Evolutionary conservation across 2,113 vertebrate genomes (phyloP), one percentile per base, ranked within the genome.

Genomic region (Notarius lentiginosus): DNA sequence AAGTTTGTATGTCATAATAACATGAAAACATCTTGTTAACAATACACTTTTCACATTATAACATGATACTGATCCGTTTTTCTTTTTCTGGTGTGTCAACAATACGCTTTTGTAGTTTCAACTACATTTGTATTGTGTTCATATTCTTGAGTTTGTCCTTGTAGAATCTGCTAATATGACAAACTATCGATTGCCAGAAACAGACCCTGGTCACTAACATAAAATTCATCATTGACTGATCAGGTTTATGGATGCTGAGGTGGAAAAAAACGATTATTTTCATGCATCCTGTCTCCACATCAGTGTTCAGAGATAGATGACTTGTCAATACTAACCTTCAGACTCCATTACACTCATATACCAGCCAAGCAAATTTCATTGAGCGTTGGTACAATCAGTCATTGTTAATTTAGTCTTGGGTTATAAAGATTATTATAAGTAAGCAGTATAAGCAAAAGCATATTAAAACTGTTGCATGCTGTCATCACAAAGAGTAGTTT

Each of bases 201-300:
- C 70, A 84, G 82, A 70, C 49, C 51, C 7, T 53, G 85, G 79
- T 91, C 77, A 86, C 84, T 86, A 91, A 91, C 88, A 87, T 88
- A 84, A 90, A 85, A 87, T 86, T 83, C 82, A 77, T 79, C 86
- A 90, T 86, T 88, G 91, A 91, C 81, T 73, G 63, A 90, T 88
- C 76, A 66, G 65, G 83, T 34, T 85, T 88, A 60, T 87, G 68
- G 75, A 77, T 87, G 72, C 81, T 83, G 84, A 82, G 80, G 83
- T 70, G 81, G 80, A 75, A 82, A 72, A 87, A 86, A 85, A 55
- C 27, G 12, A 56, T 84, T 58, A 66, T 41, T 84, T 70, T 63
- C 47, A 66, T 56, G 75, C 58, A 55, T 72, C 22, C 27, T 49
- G n/a, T 83, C 61, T 55, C 41, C 53, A 1, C 27, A 10, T 87